phyloP scores from a whole-genome alignment of 2,113 vertebrate species.

The Excalfactoria chinensis region DNA sequence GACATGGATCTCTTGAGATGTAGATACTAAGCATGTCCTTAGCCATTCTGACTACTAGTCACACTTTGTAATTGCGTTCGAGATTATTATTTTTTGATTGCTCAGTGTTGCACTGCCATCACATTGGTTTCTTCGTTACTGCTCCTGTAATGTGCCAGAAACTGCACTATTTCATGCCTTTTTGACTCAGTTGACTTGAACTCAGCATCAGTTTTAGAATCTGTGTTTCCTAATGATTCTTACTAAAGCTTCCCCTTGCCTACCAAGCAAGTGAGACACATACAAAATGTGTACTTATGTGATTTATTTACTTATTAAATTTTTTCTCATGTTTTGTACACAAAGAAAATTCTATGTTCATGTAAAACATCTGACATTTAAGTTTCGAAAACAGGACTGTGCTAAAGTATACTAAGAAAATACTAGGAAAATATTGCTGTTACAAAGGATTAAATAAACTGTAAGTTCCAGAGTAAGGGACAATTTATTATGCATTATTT shows the following conservation, averaged over 20 bases:
- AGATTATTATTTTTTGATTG: background rate
- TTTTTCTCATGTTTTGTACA: background rate
- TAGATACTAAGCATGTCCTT: background rate
- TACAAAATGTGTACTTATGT: background rate
- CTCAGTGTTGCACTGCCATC: background rate
- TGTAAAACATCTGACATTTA: constrained; percentile 4
- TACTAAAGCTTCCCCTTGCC: background rate
- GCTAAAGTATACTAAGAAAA: background rate
- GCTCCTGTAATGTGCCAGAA: accelerated
- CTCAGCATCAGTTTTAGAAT: background rate
- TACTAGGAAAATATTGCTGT: background rate
- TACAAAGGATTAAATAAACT: background rate
- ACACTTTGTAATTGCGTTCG: background rate
- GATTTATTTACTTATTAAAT: background rate
- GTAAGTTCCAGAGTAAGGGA: background rate
- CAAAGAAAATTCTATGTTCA: background rate
- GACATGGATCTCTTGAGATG: background rate
- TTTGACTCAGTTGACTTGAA: background rate
- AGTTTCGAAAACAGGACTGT: background rate
- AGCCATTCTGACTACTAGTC: background rate
- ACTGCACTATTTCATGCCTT: background rate
- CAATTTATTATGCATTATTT: background rate
- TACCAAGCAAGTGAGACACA: background rate
- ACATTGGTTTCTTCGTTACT: background rate
- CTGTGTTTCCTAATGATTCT: background rate